Percentiles rank a stretch among this genome's conserved stretches.
Conservation (phyloP, 2,797 vertebrate species). For the Chelidonichthys spinosus region DNA sequence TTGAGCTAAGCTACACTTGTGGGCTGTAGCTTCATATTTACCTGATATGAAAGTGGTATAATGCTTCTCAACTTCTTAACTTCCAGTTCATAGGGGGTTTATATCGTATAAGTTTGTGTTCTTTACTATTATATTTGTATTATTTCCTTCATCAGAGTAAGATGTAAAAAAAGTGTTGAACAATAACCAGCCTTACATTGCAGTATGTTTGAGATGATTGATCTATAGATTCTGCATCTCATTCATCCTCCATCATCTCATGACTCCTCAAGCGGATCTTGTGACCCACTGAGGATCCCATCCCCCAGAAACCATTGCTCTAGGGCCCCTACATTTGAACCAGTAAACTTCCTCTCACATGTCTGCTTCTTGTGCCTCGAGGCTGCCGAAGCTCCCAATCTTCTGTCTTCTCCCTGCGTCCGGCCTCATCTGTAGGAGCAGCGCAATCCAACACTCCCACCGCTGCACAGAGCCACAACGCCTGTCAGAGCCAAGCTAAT, state of each 20-base stretch:
- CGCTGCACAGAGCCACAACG: constrained; percentile 28
- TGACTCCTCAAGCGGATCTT: constrained; percentile 9
- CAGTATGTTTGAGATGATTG: too few species aligned
- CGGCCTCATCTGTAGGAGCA: constrained; percentile 24
- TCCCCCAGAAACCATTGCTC: constrained; percentile 1
- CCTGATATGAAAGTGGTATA: fast-evolving
- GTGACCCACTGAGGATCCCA: neutral
- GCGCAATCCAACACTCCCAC: constrained; percentile 26
- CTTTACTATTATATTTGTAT: too few species aligned
- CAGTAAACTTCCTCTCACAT: constrained; percentile 28
- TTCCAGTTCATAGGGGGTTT: too few species aligned
- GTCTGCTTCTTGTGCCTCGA: neutral
- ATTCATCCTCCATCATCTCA: neutral
- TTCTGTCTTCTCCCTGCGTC: constrained; percentile 17
- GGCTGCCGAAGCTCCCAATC: neutral
- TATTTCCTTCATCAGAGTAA: too few species aligned
- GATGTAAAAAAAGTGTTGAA: neutral
- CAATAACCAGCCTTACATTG: neutral
- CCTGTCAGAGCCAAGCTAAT: constrained; percentile 35
- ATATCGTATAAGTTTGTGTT: too few species aligned
- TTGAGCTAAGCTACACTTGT: neutral
- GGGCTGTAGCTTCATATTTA: fast-evolving
- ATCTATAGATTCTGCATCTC: neutral
- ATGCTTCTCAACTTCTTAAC: fast-evolving
- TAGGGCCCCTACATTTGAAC: constrained; percentile 17